Conservation (phyloP, 2,888 invertebrate genomes). For the Fragum whitleyi region DNA sequence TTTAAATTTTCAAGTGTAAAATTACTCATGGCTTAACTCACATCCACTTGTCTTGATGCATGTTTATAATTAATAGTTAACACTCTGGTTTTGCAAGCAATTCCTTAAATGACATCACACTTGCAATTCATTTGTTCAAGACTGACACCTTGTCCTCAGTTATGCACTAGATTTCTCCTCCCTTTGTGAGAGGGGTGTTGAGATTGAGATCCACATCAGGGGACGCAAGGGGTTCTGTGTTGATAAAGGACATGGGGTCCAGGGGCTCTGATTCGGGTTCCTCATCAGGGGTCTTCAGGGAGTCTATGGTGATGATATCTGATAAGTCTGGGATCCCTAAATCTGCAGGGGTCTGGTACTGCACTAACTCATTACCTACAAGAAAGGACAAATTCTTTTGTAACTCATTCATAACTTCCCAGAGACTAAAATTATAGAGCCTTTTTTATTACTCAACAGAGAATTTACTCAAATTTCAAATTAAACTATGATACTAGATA, state of each 20-base stretch:
- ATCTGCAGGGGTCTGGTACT: conserved; percentile 49
- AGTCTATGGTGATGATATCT: conserved; percentile 35
- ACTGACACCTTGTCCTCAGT: no score
- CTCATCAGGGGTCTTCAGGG: neutral
- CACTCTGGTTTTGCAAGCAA: no score
- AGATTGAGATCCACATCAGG: conserved; percentile 4
- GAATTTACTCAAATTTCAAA: no score
- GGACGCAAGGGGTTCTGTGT: conserved; percentile 20
- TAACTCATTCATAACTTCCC: neutral
- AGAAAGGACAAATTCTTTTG: neutral
- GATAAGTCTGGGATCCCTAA: conserved; percentile 38
- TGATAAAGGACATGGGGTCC: conserved; percentile 61
- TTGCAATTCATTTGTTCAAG: no score
- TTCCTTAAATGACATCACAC: no score
- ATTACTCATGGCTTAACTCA: no score
- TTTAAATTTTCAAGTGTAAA: no score
- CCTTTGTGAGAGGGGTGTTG: neutral
- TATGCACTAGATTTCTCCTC: neutral
- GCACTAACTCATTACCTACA: conserved; percentile 63
- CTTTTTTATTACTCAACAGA: no score
- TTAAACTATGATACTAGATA: no score
- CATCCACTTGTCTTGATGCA: no score
- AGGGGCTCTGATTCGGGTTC: conserved; percentile 14
- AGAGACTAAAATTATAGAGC: no score
- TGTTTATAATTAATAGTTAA: no score